Percentiles rank a stretch among this genome's conserved stretches.
Evolutionary conservation across 2,888 invertebrate genomes (phyloP).

Genomic region (Sinohyriopsis cumingii): DNA sequence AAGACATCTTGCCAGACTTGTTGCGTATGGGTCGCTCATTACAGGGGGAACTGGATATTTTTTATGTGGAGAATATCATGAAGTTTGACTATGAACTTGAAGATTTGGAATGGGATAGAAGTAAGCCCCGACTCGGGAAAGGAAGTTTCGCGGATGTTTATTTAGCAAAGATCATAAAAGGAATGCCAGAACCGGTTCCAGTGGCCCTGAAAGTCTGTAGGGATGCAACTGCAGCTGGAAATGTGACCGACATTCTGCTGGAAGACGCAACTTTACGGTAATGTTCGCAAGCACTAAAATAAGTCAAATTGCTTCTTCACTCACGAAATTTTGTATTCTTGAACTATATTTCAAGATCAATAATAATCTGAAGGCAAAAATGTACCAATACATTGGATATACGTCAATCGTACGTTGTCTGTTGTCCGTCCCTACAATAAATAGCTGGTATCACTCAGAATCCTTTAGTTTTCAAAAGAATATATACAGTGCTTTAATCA

Average conservation of each 20-base stretch:
- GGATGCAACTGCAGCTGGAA: conserved; percentile 39
- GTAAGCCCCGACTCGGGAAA: conserved; percentile 43
- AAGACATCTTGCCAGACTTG: conserved; percentile 44
- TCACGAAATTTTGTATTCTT: no score
- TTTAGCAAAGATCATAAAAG: conserved; percentile 26
- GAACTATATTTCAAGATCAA: no score
- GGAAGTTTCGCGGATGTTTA: conserved; percentile 63
- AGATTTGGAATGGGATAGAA: conserved; percentile 46
- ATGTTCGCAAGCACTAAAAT: no score
- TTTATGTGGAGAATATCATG: conserved; percentile 57
- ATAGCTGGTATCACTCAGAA: no score
- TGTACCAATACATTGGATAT: no score
- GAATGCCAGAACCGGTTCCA: conserved; percentile 5
- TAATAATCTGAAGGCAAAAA: no score
- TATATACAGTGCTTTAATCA: no score
- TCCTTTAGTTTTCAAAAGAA: no score
- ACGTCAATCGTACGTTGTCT: no score
- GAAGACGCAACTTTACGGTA: conserved; percentile 61
- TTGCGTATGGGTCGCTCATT: conserved; percentile 27
- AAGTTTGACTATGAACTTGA: conserved; percentile 51
- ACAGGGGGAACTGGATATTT: conserved; percentile 55
- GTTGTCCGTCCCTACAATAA: no score
- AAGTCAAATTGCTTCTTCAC: no score
- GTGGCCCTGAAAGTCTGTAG: conserved; percentile 54
- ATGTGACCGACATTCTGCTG: conserved; percentile 52